phyloP scores from a whole-genome alignment of 2,888 invertebrate genomes.

The Altica lythri region DNA sequence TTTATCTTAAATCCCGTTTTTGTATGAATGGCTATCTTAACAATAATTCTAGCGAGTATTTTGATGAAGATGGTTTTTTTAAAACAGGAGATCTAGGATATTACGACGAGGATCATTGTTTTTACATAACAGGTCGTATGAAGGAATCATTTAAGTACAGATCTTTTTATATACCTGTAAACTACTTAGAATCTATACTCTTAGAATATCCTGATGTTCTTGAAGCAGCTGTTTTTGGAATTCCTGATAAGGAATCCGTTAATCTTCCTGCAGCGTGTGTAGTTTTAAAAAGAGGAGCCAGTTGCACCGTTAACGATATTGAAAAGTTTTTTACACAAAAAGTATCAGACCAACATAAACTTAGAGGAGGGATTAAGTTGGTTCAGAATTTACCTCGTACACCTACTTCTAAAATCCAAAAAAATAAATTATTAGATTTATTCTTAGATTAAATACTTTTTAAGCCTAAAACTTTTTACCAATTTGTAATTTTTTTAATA shows the following conservation, averaged over 20 bases:
- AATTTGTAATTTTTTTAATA: no score
- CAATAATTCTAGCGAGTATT: slow-evolving; percentile 41
- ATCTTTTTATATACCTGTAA: slow-evolving; percentile 48
- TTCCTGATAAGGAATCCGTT: slow-evolving; percentile 41
- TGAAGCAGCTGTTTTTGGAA: slow-evolving; percentile 45
- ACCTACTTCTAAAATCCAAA: slow-evolving; percentile 40
- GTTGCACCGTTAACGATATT: slow-evolving; percentile 32
- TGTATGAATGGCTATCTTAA: slow-evolving; percentile 53
- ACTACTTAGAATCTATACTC: slow-evolving; percentile 42
- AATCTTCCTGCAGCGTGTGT: slow-evolving; percentile 37
- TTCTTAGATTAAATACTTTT: not conserved
- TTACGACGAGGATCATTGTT: slow-evolving; percentile 45
- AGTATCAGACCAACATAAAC: slow-evolving; percentile 43
- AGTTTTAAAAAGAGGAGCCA: slow-evolving; percentile 11
- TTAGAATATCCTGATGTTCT: slow-evolving; percentile 42
- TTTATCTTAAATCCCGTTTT: slow-evolving; percentile 56
- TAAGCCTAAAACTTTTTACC: no score
- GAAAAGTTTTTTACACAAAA: slow-evolving; percentile 38
- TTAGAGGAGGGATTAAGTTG: slow-evolving; percentile 46
- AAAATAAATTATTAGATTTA: slow-evolving; percentile 12
- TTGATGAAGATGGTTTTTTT: slow-evolving; percentile 45
- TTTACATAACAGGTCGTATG: slow-evolving; percentile 45
- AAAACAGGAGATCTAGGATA: slow-evolving; percentile 47
- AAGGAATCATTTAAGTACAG: slow-evolving; percentile 49
- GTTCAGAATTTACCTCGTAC: slow-evolving; percentile 43